Conservation (phyloP, 1,140 invertebrate species). For the Pseudobourletiella spinata region DNA sequence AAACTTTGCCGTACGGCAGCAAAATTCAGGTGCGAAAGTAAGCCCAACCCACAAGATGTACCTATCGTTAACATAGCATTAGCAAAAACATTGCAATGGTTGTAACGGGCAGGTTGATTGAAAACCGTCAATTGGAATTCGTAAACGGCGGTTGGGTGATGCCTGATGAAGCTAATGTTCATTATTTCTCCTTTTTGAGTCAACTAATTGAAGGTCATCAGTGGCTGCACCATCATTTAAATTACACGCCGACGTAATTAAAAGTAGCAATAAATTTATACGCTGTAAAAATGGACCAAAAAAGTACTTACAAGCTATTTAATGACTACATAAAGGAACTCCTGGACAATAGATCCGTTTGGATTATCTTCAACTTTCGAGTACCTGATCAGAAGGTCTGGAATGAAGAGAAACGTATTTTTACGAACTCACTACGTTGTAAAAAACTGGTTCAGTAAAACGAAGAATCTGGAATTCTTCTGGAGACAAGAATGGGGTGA, state of each 20-base stretch:
- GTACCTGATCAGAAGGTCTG: slow-evolving; percentile 71
- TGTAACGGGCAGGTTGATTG: slow-evolving; percentile 42
- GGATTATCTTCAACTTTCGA: slow-evolving; percentile 81
- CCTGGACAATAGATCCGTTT: slow-evolving; percentile 96
- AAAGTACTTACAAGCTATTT: not conserved
- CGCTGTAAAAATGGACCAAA: not conserved
- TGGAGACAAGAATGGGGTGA: slow-evolving; percentile 93
- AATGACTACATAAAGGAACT: slow-evolving; percentile 39
- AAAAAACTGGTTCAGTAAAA: slow-evolving; percentile 77
- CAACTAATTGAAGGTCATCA: slow-evolving; percentile 90
- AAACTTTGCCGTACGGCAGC: too few relatives aligned
- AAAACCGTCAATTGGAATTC: slow-evolving; percentile 50
- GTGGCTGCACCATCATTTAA: slow-evolving; percentile 76
- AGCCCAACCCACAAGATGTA: too few relatives aligned
- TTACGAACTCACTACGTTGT: slow-evolving; percentile 91
- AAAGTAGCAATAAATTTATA: not conserved
- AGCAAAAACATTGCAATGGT: too few relatives aligned
- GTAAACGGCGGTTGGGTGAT: slow-evolving; percentile 59
- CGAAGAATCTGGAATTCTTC: slow-evolving; percentile 74
- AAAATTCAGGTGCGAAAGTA: too few relatives aligned
- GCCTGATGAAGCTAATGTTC: slow-evolving; percentile 53
- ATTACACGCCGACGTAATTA: slow-evolving; percentile 57
- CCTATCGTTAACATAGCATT: too few relatives aligned
- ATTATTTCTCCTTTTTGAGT: slow-evolving; percentile 53
- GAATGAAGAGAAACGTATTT: slow-evolving; percentile 77